Base-by-base conservation (phyloP, 2,113 vertebrate genomes). In the Columba livia region DNA sequence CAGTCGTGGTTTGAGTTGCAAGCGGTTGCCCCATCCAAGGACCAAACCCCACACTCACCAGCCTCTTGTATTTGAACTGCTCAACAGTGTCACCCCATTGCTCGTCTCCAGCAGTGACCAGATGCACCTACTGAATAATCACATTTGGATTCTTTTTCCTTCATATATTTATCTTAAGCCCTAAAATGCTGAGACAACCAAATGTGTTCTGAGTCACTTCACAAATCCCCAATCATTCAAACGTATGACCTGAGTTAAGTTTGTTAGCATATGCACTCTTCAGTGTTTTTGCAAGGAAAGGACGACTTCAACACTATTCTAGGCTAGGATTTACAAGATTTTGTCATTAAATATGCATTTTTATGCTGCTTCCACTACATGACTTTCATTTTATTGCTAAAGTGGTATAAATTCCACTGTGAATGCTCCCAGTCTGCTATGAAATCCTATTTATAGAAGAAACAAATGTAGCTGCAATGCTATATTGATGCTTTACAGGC, bases 341-440 rank as follows among this genome's bases (percentile, higher is more conserved):
- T 81, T 65, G 31, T 88, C 53, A 95, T 96, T 94, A 97, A 95
- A 96, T 94, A 96, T 93, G 77, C 28, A 82, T 96, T 94, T 95
- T 93, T 79, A 91, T 91, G 94, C 82, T 83, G 87, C 95, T 94
- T 89, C 83, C 18, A 81, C 60, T 79, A 84, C 73, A 88, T 65
- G 77, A 89, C 84, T 96, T 90, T 50, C 28, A 71, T 94, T 90
- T 97, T 91, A 97, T 96, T 95, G 91, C 85, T 90, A 13, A 65
- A 87, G 57, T 64, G 77, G 79, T 84, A 19, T 93, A 91, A 97
- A 96, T 96, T 79, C 93, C 81, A 65, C 65, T 65, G 94, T 7
- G 15, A 96, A 77, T 58, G 13, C 60, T 96, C 54, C 65, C 64
- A 84, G 38, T n/a, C 88, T 74, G 81, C 92, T 48, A 31, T 34